Base-by-base conservation (phyloP, 1,140 invertebrate species). In the Brachionus koreanus region DNA sequence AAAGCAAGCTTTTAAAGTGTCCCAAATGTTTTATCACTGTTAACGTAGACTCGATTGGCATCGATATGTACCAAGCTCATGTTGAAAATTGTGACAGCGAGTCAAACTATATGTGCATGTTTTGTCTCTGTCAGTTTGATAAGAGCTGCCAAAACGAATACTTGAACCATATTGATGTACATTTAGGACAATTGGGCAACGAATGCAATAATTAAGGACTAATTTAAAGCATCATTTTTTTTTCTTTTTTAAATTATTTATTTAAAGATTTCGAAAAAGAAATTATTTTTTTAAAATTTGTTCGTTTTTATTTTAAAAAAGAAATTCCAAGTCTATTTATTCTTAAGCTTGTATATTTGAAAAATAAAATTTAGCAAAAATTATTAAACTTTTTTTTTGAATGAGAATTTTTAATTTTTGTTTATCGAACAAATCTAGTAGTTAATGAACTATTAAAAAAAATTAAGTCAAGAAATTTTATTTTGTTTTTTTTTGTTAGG, bases 131-230 rank as follows among this genome's bases (percentile, higher is more conserved):
- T 13, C 46, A 16, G 69, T 74, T 46, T 29, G 12, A 23, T 10
- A 74, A 74, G 9, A 42, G 7, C 39, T 39, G 43, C 16, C 39
- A 72, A 42, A 4, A 43, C 3, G 39, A 46, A 3, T 74, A 46
- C 7, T 29, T 74, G 12, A 74, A 46, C 13, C 69, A 74, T 74
- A 74, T 74, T 35, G 69, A 74, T 29, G 10, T 74, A 13, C 69
- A 74, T 49, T 29, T 74, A 74, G 43, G n/a, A 12, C 37, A 74
- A 25, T 25, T 74, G 39, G 65, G 65, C 13, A 69, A 42, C 35
- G 35, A 69, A 39, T 69, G 4, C n/a, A 69, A 39, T 37, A 69
- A 69, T 39, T 37, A 42, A 67, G n/a, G n/a, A 63, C 57, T 63
- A 23, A 3, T 67, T 67, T n/a, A 35, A 35, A 0, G n/a, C 37